Conservation (phyloP, 2,113 vertebrate species). For the Pygoscelis adeliae region DNA sequence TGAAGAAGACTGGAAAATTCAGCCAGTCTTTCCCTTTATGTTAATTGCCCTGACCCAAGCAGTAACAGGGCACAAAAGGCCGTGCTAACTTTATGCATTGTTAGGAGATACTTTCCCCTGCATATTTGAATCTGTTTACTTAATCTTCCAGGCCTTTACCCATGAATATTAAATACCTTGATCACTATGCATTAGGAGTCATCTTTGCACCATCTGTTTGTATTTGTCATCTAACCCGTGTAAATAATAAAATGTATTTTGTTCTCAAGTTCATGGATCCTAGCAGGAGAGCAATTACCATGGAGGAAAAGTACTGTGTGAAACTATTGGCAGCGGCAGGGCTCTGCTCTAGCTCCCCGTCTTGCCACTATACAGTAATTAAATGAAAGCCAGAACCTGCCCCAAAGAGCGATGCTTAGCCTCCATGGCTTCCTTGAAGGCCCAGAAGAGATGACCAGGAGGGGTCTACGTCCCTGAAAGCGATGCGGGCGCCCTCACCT, state of each 20-base stretch:
- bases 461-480: neutral
- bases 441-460: neutral
- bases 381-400: neutral
- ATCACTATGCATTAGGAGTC: conserved; percentile 65
- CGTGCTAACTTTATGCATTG: conserved; percentile 52
- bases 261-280: conserved; percentile 58
- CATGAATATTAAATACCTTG: conserved; percentile 65
- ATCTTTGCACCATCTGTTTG: conserved; percentile 70
- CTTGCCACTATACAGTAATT: neutral
- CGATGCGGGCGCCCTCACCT: fast-evolving
- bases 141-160: conserved; percentile 36
- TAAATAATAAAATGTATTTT: conserved; percentile 71
- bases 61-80: conserved; percentile 24
- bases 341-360: neutral
- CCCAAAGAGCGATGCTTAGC: neutral
- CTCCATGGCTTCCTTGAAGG: neutral
- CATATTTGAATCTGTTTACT: conserved; percentile 52
- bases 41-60: neutral
- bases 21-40: neutral
- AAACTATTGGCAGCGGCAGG: neutral
- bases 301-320: conserved; percentile 29
- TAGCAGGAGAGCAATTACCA: conserved; percentile 14
- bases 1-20: neutral
- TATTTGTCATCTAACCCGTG: conserved; percentile 66
- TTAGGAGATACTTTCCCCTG: conserved; percentile 47